Conservation (phyloP, 2,888 invertebrate genomes). For the Chironomus tentans region DNA sequence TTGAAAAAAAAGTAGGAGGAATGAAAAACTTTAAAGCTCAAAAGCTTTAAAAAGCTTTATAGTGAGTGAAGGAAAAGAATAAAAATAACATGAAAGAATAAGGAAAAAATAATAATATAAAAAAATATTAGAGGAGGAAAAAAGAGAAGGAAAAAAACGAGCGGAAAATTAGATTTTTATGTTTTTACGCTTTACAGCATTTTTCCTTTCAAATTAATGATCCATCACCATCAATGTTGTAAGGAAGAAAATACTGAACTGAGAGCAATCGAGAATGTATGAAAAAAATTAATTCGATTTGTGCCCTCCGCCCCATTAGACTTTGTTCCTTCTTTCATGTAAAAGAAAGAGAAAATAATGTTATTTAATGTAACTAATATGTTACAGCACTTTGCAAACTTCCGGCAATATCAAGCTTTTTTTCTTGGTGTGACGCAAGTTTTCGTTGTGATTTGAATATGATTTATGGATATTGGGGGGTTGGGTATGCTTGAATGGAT, state of each 20-base stretch:
- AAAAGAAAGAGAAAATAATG: not conserved
- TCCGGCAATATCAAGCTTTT: not conserved
- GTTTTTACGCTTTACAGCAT: slow-evolving; percentile 16
- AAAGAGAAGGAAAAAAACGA: not conserved
- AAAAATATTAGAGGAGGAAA: not conserved
- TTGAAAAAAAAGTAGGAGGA: not conserved
- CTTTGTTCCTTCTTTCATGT: not conserved
- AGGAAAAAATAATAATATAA: not conserved
- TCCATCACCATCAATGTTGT: slow-evolving; percentile 10
- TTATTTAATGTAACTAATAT: slow-evolving; percentile 2
- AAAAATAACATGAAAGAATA: not conserved
- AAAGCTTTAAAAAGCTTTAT: not conserved
- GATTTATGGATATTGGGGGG: too few relatives aligned
- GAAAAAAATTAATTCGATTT: not conserved
- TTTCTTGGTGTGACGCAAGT: too few relatives aligned
- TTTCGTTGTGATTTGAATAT: too few relatives aligned
- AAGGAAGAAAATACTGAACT: not conserved
- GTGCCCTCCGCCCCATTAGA: not conserved
- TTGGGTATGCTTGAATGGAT: too few relatives aligned
- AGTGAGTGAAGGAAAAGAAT: not conserved
- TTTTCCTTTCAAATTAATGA: slow-evolving; percentile 17
- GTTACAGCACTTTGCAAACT: not conserved
- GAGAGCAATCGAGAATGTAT: not conserved
- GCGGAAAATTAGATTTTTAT: slow-evolving; percentile 16
- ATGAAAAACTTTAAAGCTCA: not conserved